Percentiles rank a stretch among this genome's conserved stretches.
These are phyloP conservation scores for Prochilodus magdalenae DNA, from an alignment of 2,113 vertebrate species.

Conservation along the genomic window DNA sequence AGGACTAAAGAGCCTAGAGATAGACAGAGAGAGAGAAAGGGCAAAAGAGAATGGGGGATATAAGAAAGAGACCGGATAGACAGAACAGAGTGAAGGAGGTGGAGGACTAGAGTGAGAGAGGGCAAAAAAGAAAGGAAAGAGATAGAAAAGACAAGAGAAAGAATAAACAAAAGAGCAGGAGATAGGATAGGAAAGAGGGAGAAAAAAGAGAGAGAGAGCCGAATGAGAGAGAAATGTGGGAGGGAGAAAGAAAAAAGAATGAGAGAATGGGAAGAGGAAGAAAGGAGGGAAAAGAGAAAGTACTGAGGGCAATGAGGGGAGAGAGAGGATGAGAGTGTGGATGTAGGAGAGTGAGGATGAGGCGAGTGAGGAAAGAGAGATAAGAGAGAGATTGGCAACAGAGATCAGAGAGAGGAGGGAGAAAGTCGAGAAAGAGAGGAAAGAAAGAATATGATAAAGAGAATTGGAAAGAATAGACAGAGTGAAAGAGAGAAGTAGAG, in stretches of 20 bases:
- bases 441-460: too few species aligned
- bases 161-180: too few species aligned
- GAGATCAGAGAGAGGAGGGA: constrained; percentile 36
- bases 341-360: background rate
- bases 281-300: too few species aligned
- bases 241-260: too few species aligned
- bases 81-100: too few species aligned
- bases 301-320: background rate
- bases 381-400: too few species aligned
- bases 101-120: background rate
- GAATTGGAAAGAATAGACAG: background rate
- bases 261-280: too few species aligned
- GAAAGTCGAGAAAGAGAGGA: background rate
- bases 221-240: background rate
- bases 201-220: background rate
- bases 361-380: too few species aligned
- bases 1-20: background rate
- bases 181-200: too few species aligned
- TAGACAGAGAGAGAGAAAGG: background rate
- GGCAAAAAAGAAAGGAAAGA: background rate
- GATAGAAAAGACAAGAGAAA: background rate
- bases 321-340: background rate
- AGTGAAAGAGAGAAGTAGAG: background rate
- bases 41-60: too few species aligned
- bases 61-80: too few species aligned